Conservation (phyloP, 2,888 invertebrate species). For the Hydriomena furcata region DNA sequence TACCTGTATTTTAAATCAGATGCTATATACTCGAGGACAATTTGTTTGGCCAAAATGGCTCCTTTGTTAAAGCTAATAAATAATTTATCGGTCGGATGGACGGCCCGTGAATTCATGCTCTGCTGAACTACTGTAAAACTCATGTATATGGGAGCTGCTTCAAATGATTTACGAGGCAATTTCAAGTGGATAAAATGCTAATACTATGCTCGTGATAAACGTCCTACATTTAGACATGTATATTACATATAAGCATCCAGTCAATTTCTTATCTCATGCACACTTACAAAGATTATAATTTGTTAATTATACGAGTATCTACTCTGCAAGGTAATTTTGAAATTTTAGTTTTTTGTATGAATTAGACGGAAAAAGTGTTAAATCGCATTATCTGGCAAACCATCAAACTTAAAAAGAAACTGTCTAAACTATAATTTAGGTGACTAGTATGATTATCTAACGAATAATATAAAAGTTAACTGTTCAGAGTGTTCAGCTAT, state of each 20-base stretch:
- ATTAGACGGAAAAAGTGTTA: no score
- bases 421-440: no score
- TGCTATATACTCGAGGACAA: constrained; percentile 56
- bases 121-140: constrained; percentile 55
- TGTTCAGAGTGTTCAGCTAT: no score
- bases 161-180: constrained; percentile 44
- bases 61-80: constrained; percentile 68
- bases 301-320: no score
- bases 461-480: no score
- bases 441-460: no score
- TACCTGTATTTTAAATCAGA: constrained; percentile 74
- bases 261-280: constrained; percentile 33
- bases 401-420: no score
- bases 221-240: constrained; percentile 43
- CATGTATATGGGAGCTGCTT: constrained; percentile 39
- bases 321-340: no score
- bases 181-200: constrained; percentile 44
- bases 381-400: no score
- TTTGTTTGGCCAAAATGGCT: constrained; percentile 62
- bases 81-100: constrained; percentile 54
- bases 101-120: constrained; percentile 55
- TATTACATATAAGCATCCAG: constrained; percentile 36
- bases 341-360: no score
- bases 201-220: constrained; percentile 48
- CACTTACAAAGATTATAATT: constrained; percentile 39